Base-by-base conservation (phyloP, 2,888 invertebrate genomes). In the Pomacea canaliculata region DNA sequence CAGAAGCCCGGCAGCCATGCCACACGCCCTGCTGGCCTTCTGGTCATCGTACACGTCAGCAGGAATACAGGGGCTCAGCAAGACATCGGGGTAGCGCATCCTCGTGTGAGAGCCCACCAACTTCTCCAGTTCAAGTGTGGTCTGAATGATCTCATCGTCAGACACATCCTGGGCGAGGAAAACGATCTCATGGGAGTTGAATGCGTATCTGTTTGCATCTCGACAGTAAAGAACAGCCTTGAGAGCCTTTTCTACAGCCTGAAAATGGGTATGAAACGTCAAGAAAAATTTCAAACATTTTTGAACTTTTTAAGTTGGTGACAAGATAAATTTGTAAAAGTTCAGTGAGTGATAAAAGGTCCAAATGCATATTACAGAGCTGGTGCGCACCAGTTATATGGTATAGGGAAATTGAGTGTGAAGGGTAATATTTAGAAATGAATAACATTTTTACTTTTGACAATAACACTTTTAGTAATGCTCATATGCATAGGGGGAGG, bases 241-340 rank as follows among this genome's bases (percentile, higher is more conserved):
- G 48, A 83, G 48, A 0, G 82, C 81, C 72, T 83, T 83, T 70
- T 83, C 83, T 16, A 79, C 81, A 0, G 81, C 79, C 81, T 81
- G 74, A 37, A 63, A 10, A 19, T 56, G 51, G 16, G 1, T 7
- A 16, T 56, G 7, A 13, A 16, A 56, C 4, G 51, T 16, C 8
- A 56, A 1, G 16, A 56, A 56, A 56, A 13, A 16, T 37, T 37
- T 37, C 37, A 37, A 5, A 37, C 0, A 37, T 37, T 37, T 23
- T 5, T 2, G 51, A 8, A 56, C 10, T 16, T 56, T 37, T 7
- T 56, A 56, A 56, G 1, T 56, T 16, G 10, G 51, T 56, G 16
- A 10, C 12, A 56, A 56, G 2, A 56, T 56, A 56, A 1, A 16
- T 56, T 8, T 56, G 16, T 56, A 1, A 56, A 2, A 4, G 8